Percentiles rank a stretch among this genome's conserved stretches.
phyloP scores from a whole-genome alignment of 2,797 vertebrate species.

The Cheirogaleus major region DNA sequence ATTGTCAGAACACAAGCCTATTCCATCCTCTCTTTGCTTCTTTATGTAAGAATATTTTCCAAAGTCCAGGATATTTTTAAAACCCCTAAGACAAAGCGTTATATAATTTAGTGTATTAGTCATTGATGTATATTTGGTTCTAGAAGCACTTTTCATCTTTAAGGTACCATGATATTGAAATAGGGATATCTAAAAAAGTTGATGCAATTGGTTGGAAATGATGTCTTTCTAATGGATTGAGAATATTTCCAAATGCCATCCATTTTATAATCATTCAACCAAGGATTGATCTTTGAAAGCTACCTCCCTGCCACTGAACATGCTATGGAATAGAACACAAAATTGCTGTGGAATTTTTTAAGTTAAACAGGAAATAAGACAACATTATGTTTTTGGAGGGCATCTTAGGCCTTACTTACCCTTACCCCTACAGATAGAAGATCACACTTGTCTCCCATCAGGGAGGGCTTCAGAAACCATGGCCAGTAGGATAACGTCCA shows the following conservation, averaged over 20 bases:
- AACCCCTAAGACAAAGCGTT: background rate
- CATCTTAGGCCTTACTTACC: background rate
- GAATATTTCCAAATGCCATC: background rate
- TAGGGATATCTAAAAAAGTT: background rate
- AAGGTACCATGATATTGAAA: background rate
- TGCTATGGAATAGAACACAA: background rate
- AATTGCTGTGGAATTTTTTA: background rate
- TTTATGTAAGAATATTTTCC: constrained; percentile 38
- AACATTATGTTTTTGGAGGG: background rate
- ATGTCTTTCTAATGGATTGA: background rate
- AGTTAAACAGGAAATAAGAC: constrained; percentile 21
- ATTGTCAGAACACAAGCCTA: background rate
- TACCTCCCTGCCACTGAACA: background rate
- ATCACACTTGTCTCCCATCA: background rate
- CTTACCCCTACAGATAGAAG: background rate
- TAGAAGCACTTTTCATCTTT: background rate
- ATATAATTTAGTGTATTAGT: background rate
- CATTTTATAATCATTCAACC: background rate
- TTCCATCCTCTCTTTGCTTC: background rate
- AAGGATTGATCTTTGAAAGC: background rate
- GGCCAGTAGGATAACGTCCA: background rate
- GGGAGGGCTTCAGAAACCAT: background rate
- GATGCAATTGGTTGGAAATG: background rate
- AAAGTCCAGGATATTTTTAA: constrained; percentile 7
- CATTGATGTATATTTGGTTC: background rate